Evolutionary conservation across 2,888 invertebrate genomes (phyloP).

Genomic region (Seladonia tumulorum): DNA sequence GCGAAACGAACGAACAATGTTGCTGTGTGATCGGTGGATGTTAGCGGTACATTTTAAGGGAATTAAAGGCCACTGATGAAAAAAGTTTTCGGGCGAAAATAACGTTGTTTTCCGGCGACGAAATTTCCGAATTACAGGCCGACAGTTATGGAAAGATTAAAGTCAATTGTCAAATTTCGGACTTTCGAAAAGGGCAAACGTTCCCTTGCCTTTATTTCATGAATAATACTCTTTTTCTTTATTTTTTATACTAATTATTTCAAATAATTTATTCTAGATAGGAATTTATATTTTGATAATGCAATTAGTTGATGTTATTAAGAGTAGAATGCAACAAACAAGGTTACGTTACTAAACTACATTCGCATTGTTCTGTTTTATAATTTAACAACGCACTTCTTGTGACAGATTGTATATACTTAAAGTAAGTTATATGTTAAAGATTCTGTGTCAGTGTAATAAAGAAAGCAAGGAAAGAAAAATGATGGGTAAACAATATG

Average conservation of each 20-base stretch:
- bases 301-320: neutral
- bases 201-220: neutral
- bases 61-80: conserved; percentile 42
- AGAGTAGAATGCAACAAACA: neutral
- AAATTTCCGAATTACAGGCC: conserved; percentile 11
- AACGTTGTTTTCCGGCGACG: conserved; percentile 8
- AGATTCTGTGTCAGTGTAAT: neutral
- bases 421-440: neutral
- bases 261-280: neutral
- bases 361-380: too few species aligned
- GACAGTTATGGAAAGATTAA: neutral
- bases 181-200: neutral
- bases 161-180: neutral
- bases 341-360: neutral
- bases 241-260: neutral
- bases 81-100: conserved; percentile 26
- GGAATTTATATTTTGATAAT: neutral
- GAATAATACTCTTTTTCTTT: neutral
- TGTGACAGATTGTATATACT: too few species aligned
- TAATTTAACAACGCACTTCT: too few species aligned
- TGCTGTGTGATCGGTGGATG: conserved; percentile 25
- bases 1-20: conserved; percentile 30
- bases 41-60: conserved; percentile 18
- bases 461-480: neutral
- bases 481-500: neutral